Conservation (phyloP, 2,113 vertebrate species). For the Megaptera novaeangliae region DNA sequence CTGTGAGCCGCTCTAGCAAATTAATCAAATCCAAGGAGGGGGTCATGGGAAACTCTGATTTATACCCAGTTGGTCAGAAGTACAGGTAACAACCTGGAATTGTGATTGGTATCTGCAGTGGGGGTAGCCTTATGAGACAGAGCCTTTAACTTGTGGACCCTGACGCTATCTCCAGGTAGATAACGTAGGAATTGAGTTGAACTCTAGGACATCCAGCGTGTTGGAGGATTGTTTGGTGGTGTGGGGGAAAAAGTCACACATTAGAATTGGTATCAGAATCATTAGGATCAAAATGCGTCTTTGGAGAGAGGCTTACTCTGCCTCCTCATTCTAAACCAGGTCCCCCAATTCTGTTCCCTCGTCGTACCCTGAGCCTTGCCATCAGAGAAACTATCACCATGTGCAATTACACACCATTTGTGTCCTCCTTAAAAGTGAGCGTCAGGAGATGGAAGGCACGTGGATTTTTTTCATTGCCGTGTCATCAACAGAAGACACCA, state of each 20-base stretch:
- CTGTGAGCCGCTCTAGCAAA: background rate
- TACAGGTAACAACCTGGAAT: background rate
- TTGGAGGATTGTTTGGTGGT: background rate
- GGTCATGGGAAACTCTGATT: background rate
- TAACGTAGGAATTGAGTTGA: background rate
- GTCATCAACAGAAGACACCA: too few relatives aligned
- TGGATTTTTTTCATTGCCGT: too few relatives aligned
- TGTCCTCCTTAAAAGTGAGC: too few relatives aligned
- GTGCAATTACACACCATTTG: too few relatives aligned
- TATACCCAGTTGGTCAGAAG: background rate
- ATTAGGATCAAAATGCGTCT: background rate
- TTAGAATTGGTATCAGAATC: background rate
- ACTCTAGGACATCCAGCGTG: background rate
- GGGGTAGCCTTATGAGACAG: fast-evolving
- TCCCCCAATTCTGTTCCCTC: background rate
- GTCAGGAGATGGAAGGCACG: too few relatives aligned
- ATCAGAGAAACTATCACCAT: background rate
- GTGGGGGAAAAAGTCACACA: background rate
- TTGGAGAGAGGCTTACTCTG: background rate
- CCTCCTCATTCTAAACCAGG: background rate
- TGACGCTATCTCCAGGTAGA: background rate
- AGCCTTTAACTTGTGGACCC: background rate
- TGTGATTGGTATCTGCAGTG: too few relatives aligned
- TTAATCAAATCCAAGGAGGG: background rate
- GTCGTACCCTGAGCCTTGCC: background rate